Percentiles rank a stretch among this genome's conserved stretches.
Evolutionary conservation across 2,797 vertebrate species (phyloP).

Genomic region (Glossophaga mutica): DNA sequence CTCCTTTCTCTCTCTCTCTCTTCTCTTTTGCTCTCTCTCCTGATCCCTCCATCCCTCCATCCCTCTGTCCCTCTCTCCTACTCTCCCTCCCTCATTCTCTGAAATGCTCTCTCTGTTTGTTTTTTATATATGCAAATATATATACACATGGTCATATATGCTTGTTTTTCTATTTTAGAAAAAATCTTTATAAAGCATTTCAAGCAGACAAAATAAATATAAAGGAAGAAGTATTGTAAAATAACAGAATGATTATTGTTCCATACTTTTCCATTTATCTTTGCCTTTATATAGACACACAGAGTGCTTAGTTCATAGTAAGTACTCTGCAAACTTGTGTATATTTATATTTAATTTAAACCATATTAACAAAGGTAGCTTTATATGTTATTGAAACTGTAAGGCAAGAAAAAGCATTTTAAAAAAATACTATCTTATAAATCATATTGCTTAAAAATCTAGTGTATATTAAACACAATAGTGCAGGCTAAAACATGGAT

Average conservation of each 20-base stretch:
- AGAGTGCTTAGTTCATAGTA: background rate
- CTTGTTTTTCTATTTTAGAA: background rate
- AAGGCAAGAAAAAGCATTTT: background rate
- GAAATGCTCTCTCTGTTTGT: background rate
- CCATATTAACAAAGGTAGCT: background rate
- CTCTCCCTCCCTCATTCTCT: background rate
- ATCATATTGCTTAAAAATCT: background rate
- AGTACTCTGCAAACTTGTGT: background rate
- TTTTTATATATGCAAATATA: background rate
- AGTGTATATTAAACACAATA: background rate
- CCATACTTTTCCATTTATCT: background rate
- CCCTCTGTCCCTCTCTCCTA: too few relatives aligned
- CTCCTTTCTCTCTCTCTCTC: background rate
- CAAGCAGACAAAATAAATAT: background rate
- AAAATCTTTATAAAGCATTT: background rate
- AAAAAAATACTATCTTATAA: background rate
- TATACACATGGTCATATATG: background rate
- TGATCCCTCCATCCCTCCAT: too few relatives aligned
- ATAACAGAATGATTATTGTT: background rate
- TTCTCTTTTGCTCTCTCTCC: too few relatives aligned
- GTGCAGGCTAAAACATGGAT: background rate
- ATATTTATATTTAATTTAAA: background rate
- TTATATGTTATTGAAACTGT: background rate
- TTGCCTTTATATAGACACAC: background rate
- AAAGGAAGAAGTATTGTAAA: background rate